Evolutionary conservation across 2,888 invertebrate species (phyloP).

Genomic region (Drosophila siamana): DNA sequence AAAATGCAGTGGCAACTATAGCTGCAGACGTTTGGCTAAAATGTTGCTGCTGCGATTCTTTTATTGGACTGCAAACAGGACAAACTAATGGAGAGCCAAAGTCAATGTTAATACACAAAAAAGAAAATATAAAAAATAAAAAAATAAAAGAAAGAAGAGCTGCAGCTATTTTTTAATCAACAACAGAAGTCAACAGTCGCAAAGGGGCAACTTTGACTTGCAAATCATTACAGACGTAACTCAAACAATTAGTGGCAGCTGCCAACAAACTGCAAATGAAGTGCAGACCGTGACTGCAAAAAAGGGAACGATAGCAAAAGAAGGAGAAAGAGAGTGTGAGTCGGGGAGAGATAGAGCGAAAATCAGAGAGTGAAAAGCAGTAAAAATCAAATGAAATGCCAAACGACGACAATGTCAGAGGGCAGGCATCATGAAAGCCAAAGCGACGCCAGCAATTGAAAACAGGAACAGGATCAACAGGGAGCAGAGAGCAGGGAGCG

Average conservation of each 20-base stretch:
- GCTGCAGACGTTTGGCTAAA: slow-evolving; percentile 25
- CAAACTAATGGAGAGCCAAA: slow-evolving; percentile 58
- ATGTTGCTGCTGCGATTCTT: slow-evolving; percentile 35
- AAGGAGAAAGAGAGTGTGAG: background rate
- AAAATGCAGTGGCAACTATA: slow-evolving; percentile 70
- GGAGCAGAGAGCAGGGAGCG: background rate
- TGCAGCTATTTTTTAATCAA: slow-evolving; percentile 71
- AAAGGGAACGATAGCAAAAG: no score
- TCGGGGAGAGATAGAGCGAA: slow-evolving; percentile 1
- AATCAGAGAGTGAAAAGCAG: slow-evolving; percentile 44
- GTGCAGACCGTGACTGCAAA: slow-evolving; percentile 20
- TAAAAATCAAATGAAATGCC: slow-evolving; percentile 69
- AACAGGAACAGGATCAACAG: slow-evolving; percentile 10
- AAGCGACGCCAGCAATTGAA: slow-evolving; percentile 17
- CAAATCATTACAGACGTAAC: slow-evolving; percentile 79
- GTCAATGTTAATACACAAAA: slow-evolving; percentile 57
- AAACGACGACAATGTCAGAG: slow-evolving; percentile 58
- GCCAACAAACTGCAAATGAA: slow-evolving; percentile 70
- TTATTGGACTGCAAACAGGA: slow-evolving; percentile 38
- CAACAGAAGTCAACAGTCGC: slow-evolving; percentile 63
- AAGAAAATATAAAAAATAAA: background rate
- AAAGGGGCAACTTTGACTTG: slow-evolving; percentile 72
- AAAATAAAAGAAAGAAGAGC: slow-evolving; percentile 8
- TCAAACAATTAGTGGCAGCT: slow-evolving; percentile 80
- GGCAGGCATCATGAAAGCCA: slow-evolving; percentile 47